Evolutionary conservation across 2,113 vertebrate species (phyloP).

Genomic region (Notarius quadriscutis): DNA sequence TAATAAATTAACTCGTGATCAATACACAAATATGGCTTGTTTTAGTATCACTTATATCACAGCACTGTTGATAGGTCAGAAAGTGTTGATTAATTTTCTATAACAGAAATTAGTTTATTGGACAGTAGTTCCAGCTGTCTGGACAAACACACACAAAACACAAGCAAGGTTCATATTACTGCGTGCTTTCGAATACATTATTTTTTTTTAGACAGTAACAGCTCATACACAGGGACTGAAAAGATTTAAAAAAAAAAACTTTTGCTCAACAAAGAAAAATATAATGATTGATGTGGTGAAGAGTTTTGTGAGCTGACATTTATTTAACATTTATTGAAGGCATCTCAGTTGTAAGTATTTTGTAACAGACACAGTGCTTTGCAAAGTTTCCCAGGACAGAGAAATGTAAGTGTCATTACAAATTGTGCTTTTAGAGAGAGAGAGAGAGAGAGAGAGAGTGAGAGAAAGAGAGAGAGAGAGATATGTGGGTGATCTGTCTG

Average conservation of each 20-base stretch:
- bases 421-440: not conserved
- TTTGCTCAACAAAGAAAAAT: not conserved
- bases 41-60: not conserved
- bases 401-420: not conserved
- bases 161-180: not conserved
- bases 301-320: not conserved
- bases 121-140: not conserved
- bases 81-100: not conserved
- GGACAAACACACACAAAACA: no score
- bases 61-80: not conserved
- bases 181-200: no score
- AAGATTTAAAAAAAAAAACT: not conserved
- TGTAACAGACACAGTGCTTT: not conserved
- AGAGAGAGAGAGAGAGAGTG: not conserved
- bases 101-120: not conserved
- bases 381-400: not conserved
- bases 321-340: not conserved
- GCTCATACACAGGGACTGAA: not conserved
- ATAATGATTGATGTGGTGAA: not conserved
- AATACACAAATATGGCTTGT: not conserved
- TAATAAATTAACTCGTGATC: not conserved
- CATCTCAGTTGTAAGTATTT: not conserved
- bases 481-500: no score
- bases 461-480: not conserved
- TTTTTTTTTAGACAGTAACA: not conserved